Conservation (phyloP, 2,888 invertebrate species). For the Ormyrus pomaceus region DNA sequence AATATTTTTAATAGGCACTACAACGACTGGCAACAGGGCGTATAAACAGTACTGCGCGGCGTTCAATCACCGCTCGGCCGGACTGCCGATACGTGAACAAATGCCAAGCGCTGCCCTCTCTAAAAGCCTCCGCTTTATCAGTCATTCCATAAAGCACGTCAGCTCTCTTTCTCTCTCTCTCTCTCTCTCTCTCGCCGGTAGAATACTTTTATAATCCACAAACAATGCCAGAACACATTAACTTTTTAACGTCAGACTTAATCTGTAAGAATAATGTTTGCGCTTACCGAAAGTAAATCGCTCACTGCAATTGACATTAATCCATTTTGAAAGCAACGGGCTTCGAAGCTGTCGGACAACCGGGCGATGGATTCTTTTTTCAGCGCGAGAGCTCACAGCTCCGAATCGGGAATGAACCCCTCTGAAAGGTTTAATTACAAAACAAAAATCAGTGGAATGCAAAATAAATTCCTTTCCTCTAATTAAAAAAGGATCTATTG, state of each 20-base stretch:
- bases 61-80: neutral
- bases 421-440: conserved; percentile 9
- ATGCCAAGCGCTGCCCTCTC: neutral
- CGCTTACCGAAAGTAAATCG: neutral
- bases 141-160: conserved; percentile 12
- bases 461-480: no score
- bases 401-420: conserved; percentile 29
- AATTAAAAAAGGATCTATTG: no score
- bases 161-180: no score
- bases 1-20: no score
- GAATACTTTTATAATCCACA: neutral
- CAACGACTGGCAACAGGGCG: neutral
- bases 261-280: conserved; percentile 31
- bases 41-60: neutral
- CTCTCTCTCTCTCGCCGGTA: no score
- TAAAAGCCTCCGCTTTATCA: neutral
- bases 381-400: conserved; percentile 1
- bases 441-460: no score
- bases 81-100: neutral
- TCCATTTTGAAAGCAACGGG: conserved; percentile 10
- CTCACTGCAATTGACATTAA: conserved; percentile 23
- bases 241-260: conserved; percentile 28
- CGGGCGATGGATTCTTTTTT: neutral
- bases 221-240: conserved; percentile 2
- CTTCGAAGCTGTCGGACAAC: neutral